Conservation (phyloP, 2,888 invertebrate genomes). For the Nebria brevicollis region DNA sequence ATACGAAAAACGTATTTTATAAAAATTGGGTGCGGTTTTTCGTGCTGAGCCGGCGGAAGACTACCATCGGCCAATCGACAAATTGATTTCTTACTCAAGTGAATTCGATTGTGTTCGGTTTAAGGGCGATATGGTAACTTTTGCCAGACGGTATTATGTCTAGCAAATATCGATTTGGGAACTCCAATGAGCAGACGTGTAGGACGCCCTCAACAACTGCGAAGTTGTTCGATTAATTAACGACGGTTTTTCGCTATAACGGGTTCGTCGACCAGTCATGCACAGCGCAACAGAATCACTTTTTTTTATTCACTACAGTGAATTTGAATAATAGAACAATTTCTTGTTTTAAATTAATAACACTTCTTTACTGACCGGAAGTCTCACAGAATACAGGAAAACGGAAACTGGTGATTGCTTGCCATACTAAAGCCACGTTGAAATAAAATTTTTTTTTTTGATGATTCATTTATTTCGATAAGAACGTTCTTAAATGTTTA, state of each 20-base stretch:
- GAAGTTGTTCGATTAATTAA: conserved; percentile 27
- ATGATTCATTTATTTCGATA: neutral
- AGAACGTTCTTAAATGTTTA: neutral
- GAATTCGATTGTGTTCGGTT: neutral
- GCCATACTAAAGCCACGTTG: conserved; percentile 19
- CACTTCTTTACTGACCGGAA: conserved; percentile 30
- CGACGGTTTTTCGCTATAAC: conserved; percentile 29
- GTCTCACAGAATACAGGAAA: conserved; percentile 34
- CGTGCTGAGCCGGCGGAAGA: neutral
- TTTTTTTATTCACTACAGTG: neutral
- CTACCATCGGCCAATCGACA: neutral
- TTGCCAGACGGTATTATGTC: conserved; percentile 1
- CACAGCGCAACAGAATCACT: neutral
- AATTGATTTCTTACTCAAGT: neutral
- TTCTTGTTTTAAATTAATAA: conserved; percentile 31
- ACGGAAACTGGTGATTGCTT: conserved; percentile 42
- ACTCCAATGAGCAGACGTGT: neutral
- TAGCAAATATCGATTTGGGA: conserved; percentile 11
- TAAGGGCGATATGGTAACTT: neutral
- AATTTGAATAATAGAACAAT: neutral
- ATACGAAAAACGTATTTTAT: conserved; percentile 7
- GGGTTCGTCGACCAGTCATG: conserved; percentile 35
- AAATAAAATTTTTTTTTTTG: neutral
- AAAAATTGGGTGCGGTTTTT: conserved; percentile 38
- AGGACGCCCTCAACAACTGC: conserved; percentile 32